Base-by-base conservation (phyloP, 2,888 invertebrate genomes). In the Drosophila mercatorum region DNA sequence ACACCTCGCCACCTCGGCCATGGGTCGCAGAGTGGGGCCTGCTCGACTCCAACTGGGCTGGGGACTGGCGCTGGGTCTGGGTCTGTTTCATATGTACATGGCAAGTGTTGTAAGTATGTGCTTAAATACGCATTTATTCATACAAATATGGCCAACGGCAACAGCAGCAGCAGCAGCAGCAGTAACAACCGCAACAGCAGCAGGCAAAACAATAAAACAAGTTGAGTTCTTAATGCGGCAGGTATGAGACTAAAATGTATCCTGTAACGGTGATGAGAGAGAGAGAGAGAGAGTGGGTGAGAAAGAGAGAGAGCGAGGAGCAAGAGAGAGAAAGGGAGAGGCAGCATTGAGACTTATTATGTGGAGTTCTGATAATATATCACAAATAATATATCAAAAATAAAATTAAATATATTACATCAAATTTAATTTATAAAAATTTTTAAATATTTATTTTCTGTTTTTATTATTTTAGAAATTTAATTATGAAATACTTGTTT, bases 61-160 rank as follows among this genome's bases (percentile, higher is more conserved):
- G 47, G 38, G 36, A 36, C 65, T 68, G 85, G 68, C 55, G 51
- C 53, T 66, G 69, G 65, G 61, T 49, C 43, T 66, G 77, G 66
- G 65, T 59, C 66, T 75, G 76, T 59, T 64, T 69, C 70, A 82
- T 65, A 80, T 73, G 78, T 71, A 73, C 79, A 88, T 75, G 78
- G 79, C 78, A 85, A 88, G 90, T 89, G 88, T 89, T 90, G 89
- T 89, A 89, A 90, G 90, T 88, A 88, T 84, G 89, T 82, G 91
- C 82, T 90, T 90, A 89, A 90, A 90, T 90, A 90, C 91, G 89
- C 91, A 90, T 89, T 89, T 85, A 88, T 88, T 89, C 90, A 90
- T 81, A 80, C 90, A 90, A 87, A 87, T 90, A 87, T 87, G 86
- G 86, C 88, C 79, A 86, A 75, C 80, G 70, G 89, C 80, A 82